Evolutionary conservation across 1,140 invertebrate species (phyloP).

Genomic region (Sesamia nonagrioides): DNA sequence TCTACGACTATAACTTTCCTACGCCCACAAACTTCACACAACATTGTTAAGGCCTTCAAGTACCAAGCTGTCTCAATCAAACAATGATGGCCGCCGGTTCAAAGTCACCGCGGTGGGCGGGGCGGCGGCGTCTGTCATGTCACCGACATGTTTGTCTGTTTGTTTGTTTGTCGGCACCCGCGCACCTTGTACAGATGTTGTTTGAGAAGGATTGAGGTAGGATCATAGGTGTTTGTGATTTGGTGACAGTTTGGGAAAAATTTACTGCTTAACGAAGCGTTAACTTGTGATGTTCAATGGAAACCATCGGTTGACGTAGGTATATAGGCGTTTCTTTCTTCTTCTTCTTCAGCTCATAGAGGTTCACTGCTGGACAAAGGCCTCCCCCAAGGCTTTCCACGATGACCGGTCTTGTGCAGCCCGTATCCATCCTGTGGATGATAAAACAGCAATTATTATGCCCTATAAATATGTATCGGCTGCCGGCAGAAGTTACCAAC

Average conservation of each 20-base stretch:
- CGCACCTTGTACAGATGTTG: slow-evolving; percentile 45
- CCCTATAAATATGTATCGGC: no score
- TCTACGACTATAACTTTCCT: not conserved
- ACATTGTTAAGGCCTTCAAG: not conserved
- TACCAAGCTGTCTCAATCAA: not conserved
- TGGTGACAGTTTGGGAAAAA: not conserved
- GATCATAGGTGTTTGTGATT: not conserved
- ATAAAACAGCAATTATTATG: no score
- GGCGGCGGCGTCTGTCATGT: slow-evolving; percentile 32
- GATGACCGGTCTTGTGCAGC: no score
- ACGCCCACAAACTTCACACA: not conserved
- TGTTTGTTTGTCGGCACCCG: slow-evolving; percentile 40
- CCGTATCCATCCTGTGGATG: no score
- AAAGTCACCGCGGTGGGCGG: slow-evolving; percentile 39
- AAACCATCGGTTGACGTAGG: no score
- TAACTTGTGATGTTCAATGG: no score
- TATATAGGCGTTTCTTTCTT: no score
- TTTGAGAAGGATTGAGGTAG: slow-evolving; percentile 17
- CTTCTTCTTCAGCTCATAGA: no score
- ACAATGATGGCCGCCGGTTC: slow-evolving; percentile 13
- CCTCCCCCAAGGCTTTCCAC: no score
- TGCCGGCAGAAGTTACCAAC: no score
- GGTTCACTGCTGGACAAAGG: no score
- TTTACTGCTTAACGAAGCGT: no score
- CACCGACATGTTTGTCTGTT: slow-evolving; percentile 10